phyloP scores from a whole-genome alignment of 2,888 invertebrate genomes.

The Ctena decussata region DNA sequence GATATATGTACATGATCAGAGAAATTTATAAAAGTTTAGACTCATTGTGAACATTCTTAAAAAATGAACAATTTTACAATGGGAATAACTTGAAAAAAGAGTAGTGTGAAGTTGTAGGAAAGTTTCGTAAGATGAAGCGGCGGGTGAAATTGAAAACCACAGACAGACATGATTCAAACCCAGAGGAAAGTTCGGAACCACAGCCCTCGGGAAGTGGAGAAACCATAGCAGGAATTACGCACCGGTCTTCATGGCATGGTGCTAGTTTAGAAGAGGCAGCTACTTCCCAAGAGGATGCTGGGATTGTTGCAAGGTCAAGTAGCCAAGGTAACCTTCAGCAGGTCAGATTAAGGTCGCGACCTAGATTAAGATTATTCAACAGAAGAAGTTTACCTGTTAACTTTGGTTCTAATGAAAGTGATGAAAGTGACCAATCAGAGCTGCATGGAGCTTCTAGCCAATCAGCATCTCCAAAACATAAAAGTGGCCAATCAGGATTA shows the following conservation, averaged over 20 bases:
- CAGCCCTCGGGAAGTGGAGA: not conserved
- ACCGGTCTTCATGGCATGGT: constrained; percentile 65
- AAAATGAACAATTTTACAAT: not conserved
- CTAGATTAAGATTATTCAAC: constrained; percentile 54
- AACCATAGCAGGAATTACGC: not conserved
- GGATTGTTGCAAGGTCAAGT: constrained; percentile 25
- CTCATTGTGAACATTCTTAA: no score
- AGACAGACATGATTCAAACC: constrained; percentile 24
- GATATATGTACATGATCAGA: no score
- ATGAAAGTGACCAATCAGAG: not conserved
- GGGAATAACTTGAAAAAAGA: not conserved
- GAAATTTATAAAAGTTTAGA: no score
- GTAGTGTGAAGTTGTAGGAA: not conserved
- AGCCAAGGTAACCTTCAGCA: constrained; percentile 48
- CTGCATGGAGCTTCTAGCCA: not conserved
- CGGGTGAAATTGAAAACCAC: constrained; percentile 14
- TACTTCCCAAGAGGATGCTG: not conserved
- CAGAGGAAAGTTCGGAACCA: constrained; percentile 7
- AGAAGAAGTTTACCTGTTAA: constrained; percentile 55
- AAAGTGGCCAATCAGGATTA: constrained; percentile 43
- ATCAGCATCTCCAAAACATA: constrained; percentile 47
- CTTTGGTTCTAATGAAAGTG: not conserved
- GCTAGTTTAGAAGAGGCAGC: constrained; percentile 5
- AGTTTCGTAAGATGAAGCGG: constrained; percentile 27
- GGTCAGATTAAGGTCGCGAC: constrained; percentile 28